Evolutionary conservation across 2,888 invertebrate genomes (phyloP), one percentile per base, ranked within the genome.

Genomic region (Ferrisia virgata): DNA sequence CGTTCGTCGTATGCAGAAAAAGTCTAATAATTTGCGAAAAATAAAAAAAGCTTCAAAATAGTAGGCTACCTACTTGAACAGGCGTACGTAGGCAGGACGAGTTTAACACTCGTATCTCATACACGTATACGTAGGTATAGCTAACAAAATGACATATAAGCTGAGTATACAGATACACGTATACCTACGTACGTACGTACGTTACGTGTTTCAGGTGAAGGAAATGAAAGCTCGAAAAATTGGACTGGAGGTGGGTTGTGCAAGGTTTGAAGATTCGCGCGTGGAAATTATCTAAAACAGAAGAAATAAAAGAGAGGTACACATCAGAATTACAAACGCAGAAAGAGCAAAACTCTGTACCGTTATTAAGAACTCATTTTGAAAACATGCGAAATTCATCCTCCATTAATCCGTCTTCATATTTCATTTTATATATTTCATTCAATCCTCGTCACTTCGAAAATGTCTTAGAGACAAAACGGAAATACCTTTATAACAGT

Each of bases 401-500:
- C 64, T 64, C 64, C 64, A 64, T 76, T 76, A 76, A 76, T 76
- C 72, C 72, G 36, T 76, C 33, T 36, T 76, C 33, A 36, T 76
- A 76, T 76, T 76, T 76, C 72, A 76, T 76, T 76, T 76, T 76
- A 76, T 76, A n/a, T n/a, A 36, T 76, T 36, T 76, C 72, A 76
- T 76, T 76, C 36, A 36, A 76, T 36, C 36, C 72, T 36, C 72
- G 36, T 76, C 72, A 76, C 72, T 33, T 76, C 9, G 72, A 76
- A 36, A 76, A 36, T 36, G 72, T 76, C 36, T 64, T 13, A 31
- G 64, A 76, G 36, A 76, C 72, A 76, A 64, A 76, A 76, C 72
- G 72, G 72, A 76, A 76, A 76, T 76, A 76, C 72, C 72, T 76
- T 76, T 76, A 76, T 76, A 36, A 76, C 72, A 76, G 72, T 76